phyloP scores from a whole-genome alignment of 1,140 invertebrate species.

The Drosophila setifemur region DNA sequence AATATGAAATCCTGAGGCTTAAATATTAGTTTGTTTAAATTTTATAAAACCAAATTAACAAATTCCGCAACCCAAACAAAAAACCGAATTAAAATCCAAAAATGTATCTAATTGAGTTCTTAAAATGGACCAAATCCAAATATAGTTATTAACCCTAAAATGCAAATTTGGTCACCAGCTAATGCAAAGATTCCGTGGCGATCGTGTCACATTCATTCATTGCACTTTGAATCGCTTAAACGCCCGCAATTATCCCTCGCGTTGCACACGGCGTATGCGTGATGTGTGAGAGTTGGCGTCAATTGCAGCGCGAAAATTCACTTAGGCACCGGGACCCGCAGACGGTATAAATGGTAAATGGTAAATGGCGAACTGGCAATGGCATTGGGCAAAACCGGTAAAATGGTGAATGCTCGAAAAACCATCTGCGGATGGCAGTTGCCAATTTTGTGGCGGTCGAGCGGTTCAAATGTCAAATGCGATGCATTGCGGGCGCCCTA shows the following conservation, averaged over 20 bases:
- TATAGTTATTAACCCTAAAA: background rate
- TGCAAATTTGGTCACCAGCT: background rate
- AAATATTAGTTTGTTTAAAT: too few species aligned
- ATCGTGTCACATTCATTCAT: constrained; percentile 11
- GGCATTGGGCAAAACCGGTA: constrained; percentile 15
- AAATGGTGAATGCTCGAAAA: constrained; percentile 39
- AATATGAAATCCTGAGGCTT: too few species aligned
- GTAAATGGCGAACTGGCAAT: constrained; percentile 8
- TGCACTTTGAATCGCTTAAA: constrained; percentile 21
- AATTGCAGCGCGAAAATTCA: constrained; percentile 47
- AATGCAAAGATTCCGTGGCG: constrained; percentile 3
- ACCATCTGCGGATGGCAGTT: constrained; percentile 53
- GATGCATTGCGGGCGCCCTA: constrained; percentile 44
- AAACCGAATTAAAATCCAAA: too few species aligned
- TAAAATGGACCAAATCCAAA: background rate
- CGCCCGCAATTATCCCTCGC: constrained; percentile 33
- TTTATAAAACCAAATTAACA: too few species aligned
- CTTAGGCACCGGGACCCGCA: constrained; percentile 25
- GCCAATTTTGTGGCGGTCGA: constrained; percentile 54
- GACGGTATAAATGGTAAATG: constrained; percentile 24
- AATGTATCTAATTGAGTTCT: background rate
- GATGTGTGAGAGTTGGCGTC: constrained; percentile 30
- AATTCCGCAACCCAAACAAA: background rate
- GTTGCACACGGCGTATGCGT: constrained; percentile 28
- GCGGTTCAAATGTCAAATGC: constrained; percentile 58